phyloP scores from a whole-genome alignment of 2,888 invertebrate genomes.

The Oegoconia quadripuncta region DNA sequence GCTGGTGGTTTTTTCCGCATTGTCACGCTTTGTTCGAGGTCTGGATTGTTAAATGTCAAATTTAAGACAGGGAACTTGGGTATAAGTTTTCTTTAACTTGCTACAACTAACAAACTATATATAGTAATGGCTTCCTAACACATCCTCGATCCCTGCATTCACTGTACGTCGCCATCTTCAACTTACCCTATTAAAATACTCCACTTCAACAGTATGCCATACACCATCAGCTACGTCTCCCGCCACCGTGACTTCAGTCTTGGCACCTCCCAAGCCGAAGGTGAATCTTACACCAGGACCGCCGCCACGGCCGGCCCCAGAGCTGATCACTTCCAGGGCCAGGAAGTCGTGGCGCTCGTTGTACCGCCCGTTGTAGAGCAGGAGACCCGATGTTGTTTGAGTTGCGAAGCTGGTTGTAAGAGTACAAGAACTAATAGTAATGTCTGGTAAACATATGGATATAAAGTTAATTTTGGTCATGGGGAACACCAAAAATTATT shows the following conservation, averaged over 20 bases:
- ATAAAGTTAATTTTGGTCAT: no score
- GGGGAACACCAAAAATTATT: no score
- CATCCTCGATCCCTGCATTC: neutral
- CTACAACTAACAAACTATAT: no score
- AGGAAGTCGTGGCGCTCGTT: conserved; percentile 97
- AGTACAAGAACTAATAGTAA: neutral
- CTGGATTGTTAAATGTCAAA: no score
- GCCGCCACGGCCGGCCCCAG: conserved; percentile 55
- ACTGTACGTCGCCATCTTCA: neutral
- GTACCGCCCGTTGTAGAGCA: conserved; percentile 97
- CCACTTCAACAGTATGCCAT: conserved; percentile 93
- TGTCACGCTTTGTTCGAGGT: no score
- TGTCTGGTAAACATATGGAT: no score
- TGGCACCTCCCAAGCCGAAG: conserved; percentile 90
- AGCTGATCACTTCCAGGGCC: conserved; percentile 89
- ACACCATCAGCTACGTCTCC: conserved; percentile 90
- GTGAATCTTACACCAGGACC: conserved; percentile 87
- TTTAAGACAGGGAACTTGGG: no score
- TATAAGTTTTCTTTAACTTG: no score
- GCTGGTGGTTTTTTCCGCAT: no score
- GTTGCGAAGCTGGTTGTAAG: conserved; percentile 87
- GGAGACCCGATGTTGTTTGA: conserved; percentile 87
- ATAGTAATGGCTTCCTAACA: no score
- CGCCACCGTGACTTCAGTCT: conserved; percentile 83
- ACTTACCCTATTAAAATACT: conserved; percentile 89